Evolutionary conservation across 2,797 vertebrate species (phyloP).

Genomic region (Anguilla marmorata): DNA sequence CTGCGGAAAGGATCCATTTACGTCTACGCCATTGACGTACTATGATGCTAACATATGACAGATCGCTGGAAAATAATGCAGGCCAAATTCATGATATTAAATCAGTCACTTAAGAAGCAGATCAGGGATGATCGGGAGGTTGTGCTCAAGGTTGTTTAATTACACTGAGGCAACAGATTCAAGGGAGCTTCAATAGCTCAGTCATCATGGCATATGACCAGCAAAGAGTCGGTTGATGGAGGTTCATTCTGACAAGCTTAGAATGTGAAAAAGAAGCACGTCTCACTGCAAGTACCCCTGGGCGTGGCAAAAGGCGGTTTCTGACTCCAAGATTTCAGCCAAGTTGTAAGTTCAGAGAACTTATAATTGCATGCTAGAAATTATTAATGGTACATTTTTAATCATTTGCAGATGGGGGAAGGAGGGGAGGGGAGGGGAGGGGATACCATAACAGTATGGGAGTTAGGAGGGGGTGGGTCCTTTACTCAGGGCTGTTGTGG

Average conservation of each 20-base stretch:
- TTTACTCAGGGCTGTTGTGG: neutral
- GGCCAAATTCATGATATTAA: neutral
- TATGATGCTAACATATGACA: neutral
- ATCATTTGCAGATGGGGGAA: constrained; percentile 40
- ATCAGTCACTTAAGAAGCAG: constrained; percentile 3
- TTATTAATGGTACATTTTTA: constrained; percentile 39
- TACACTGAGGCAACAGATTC: neutral
- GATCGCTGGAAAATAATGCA: constrained; percentile 7
- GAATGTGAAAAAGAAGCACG: neutral
- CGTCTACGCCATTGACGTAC: neutral
- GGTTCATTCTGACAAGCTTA: neutral
- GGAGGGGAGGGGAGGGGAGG: neutral
- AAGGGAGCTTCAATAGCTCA: constrained; percentile 3
- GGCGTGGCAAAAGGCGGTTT: neutral
- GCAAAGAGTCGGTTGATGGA: neutral
- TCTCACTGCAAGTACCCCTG: neutral
- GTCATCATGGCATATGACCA: constrained; percentile 4
- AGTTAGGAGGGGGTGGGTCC: neutral
- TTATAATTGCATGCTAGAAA: constrained; percentile 31
- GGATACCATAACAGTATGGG: neutral
- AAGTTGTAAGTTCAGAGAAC: constrained; percentile 33
- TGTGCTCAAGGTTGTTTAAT: constrained; percentile 24
- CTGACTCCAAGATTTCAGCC: neutral
- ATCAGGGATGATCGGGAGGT: constrained; percentile 6
- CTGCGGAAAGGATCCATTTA: neutral